Evolutionary conservation across 2,888 invertebrate genomes (phyloP).

Genomic region (Pollenia amentaria): DNA sequence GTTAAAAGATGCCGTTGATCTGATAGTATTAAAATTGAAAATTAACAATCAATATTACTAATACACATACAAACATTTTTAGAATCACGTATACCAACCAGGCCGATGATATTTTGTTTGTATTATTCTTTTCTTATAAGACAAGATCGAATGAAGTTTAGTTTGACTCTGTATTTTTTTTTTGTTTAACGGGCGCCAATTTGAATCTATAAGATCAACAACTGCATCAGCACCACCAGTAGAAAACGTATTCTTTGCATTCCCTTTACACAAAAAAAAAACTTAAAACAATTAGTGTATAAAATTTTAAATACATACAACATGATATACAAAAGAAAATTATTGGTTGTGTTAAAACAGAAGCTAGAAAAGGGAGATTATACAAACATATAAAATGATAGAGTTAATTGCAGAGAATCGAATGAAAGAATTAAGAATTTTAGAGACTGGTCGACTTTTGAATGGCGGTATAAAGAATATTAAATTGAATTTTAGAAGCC

Average conservation of each 20-base stretch:
- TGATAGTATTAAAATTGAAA: slow-evolving; percentile 63
- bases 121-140: not conserved
- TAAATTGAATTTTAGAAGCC: not conserved
- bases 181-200: slow-evolving; percentile 67
- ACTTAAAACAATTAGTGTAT: slow-evolving; percentile 62
- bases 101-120: slow-evolving; percentile 9
- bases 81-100: not conserved
- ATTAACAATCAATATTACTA: slow-evolving; percentile 68
- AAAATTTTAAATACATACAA: slow-evolving; percentile 52
- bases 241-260: not conserved
- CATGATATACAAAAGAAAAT: slow-evolving; percentile 53
- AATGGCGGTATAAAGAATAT: not conserved
- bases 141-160: slow-evolving; percentile 19
- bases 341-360: slow-evolving; percentile 69
- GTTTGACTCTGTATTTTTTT: not conserved
- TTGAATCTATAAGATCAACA: slow-evolving; percentile 64
- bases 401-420: slow-evolving; percentile 49
- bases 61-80: slow-evolving; percentile 16
- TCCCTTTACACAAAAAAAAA: not conserved
- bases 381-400: slow-evolving; percentile 62
- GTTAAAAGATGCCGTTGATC: slow-evolving; percentile 67
- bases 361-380: slow-evolving; percentile 68
- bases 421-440: not conserved
- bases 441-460: slow-evolving; percentile 24
- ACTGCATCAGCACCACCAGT: slow-evolving; percentile 15